Evolutionary conservation across 2,888 invertebrate genomes (phyloP), one percentile per base, ranked within the genome.

Genomic region (Pycnomerus fuliginosus): DNA sequence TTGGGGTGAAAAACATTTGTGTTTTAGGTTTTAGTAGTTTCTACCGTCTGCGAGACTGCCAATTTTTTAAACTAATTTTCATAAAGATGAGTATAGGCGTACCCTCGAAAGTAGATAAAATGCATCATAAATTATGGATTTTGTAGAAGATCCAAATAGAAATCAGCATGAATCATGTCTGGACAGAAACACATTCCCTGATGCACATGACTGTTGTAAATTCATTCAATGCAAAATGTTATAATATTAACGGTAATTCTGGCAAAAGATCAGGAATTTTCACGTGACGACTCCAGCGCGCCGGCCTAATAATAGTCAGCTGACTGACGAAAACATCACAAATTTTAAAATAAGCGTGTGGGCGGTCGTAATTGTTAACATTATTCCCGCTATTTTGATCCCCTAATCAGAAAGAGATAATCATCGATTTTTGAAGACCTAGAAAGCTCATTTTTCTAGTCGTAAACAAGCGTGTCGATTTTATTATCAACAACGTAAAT

Each of bases 201-300:
- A 13, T 27, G 36, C 22, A 2, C 8, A 15, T 16, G 30, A 29
- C 30, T 31, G 31, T 31, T 31, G 31, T 16, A 32, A 16, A 29
- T 44, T 44, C 44, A 39, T 34, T 44, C 23, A 34, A 12, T 34
- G 34, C 44, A 33, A 28, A 33, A 33, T 11, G 34, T 29, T 34
- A 39, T 39, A 33, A 16, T 32, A 35, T 44, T 39, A 34, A 34
- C 34, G 44, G 34, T 39, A 34, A 39, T 39, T 33, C 28, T 51
- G 51, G 51, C 51, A 41, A 12, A 8, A n/a, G 12, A 31, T 51
- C 51, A 51, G 38, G 48, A 51, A 48, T 51, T 45, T 48, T 48
- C 51, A 51, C 48, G 51, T 51, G 51, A 51, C 38, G 34, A 32
- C 43, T 41, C 37, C 43, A 23, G 24, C 3, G 15, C 22, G 24